Conservation (phyloP, 2,888 invertebrate genomes). For the Spodoptera picta region DNA sequence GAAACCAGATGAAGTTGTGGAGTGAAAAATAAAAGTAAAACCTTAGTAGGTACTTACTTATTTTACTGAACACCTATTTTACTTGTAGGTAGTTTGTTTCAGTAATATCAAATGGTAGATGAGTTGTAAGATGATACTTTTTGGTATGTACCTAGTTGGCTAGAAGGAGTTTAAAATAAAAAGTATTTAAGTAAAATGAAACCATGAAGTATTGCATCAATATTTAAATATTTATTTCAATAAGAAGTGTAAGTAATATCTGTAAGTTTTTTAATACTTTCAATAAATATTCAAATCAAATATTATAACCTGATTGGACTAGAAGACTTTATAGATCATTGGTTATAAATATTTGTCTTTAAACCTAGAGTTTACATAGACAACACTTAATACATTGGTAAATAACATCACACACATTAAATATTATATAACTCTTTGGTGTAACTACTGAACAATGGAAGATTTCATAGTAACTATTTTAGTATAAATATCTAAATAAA, state of each 20-base stretch:
- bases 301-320: constrained; percentile 27
- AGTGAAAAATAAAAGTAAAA: too few species aligned
- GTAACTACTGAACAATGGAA: constrained; percentile 75
- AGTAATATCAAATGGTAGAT: too few species aligned
- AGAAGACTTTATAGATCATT: constrained; percentile 32
- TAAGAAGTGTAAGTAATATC: constrained; percentile 29
- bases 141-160: too few species aligned
- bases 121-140: too few species aligned
- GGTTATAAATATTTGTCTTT: constrained; percentile 27
- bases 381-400: constrained; percentile 42
- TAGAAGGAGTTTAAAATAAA: too few species aligned
- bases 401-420: constrained; percentile 41
- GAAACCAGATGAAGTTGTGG: constrained; percentile 30
- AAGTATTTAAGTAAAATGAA: background rate
- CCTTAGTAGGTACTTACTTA: too few species aligned
- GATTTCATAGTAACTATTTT: constrained; percentile 66
- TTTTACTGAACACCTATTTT: too few species aligned
- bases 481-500: constrained; percentile 71
- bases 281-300: constrained; percentile 4
- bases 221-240: constrained; percentile 53
- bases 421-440: constrained; percentile 35
- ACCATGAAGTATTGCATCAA: constrained; percentile 31
- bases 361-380: constrained; percentile 32
- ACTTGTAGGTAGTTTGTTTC: too few species aligned
- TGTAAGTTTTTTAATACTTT: constrained; percentile 7